Conservation (phyloP, 2,797 vertebrate genomes). For the Hozukius guyotensis region DNA sequence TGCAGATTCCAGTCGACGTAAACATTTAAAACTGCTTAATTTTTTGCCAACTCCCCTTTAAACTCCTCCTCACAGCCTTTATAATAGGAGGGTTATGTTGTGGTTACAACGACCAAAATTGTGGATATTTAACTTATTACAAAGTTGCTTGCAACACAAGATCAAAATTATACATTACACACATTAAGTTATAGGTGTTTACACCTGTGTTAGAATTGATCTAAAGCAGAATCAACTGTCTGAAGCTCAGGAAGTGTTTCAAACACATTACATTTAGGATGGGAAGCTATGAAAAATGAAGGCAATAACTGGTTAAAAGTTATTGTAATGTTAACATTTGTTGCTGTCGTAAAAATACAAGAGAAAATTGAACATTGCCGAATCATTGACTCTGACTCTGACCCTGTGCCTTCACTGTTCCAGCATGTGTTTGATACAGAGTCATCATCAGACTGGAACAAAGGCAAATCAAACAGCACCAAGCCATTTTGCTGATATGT, state of each 20-base stretch:
- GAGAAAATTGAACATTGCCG: not conserved
- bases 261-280: not conserved
- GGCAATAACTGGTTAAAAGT: not conserved
- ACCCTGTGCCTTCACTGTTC: slow-evolving; percentile 47
- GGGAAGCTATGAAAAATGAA: not conserved
- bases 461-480: slow-evolving; percentile 73
- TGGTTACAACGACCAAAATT: not conserved
- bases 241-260: not conserved
- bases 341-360: not conserved
- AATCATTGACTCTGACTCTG: not conserved
- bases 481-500: slow-evolving; percentile 77
- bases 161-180: not conserved
- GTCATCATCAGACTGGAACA: slow-evolving; percentile 72
- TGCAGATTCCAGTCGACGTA: accelerated
- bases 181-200: not conserved
- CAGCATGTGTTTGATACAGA: slow-evolving; percentile 68
- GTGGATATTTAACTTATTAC: not conserved
- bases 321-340: not conserved
- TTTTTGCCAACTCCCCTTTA: not conserved
- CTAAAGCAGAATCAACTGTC: not conserved
- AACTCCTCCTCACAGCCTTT: not conserved
- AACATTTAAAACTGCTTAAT: too few species aligned
- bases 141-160: not conserved
- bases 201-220: not conserved
- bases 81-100: not conserved